Base-by-base conservation (phyloP, 1,140 invertebrate genomes). In the Musca domestica region DNA sequence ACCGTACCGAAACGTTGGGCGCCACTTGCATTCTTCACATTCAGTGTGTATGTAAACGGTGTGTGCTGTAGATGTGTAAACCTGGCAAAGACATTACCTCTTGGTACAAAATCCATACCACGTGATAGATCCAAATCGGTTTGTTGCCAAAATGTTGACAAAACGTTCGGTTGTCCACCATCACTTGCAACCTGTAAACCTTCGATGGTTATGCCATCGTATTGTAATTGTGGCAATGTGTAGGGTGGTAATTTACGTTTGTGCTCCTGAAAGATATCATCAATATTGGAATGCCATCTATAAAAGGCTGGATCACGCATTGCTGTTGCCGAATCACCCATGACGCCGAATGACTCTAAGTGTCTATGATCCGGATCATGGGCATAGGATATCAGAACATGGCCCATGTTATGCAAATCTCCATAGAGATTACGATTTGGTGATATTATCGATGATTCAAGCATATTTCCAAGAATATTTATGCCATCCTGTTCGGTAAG, bases 251-350 rank as follows among this genome's bases (percentile, higher is more conserved):
- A 79, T 5, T 87, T 88, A 25, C 84, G 85, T 81, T 95, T 95
- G 78, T 91, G 89, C 72, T 91, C 85, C 69, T 88, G 84, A 84
- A 95, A 95, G 3, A 95, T 83, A 65, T 92, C 87, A 73, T 95
- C 91, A 20, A 95, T 85, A 72, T 88, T 90, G 3, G 90, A 87
- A 73, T 95, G 93, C 90, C 89, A 94, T 75, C 90, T 87, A 80
- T 94, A 95, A 83, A 95, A 95, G 7, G 92, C 82, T 0, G 93
- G 93, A 81, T 95, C 93, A 14, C 93, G 85, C 91, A 92, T 90
- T 5, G 90, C 88, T 12, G 90, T 92, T 0, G 89, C 86, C 0
- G 87, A 83, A 74, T 91, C 90, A 15, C 87, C 89, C 85, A 91
- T 91, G 0, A 90, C 85, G 19, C 86, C 83, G 68, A 89, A 89